Evolutionary conservation across 1,140 invertebrate genomes (phyloP).

Genomic region (Anastrepha obliqua): DNA sequence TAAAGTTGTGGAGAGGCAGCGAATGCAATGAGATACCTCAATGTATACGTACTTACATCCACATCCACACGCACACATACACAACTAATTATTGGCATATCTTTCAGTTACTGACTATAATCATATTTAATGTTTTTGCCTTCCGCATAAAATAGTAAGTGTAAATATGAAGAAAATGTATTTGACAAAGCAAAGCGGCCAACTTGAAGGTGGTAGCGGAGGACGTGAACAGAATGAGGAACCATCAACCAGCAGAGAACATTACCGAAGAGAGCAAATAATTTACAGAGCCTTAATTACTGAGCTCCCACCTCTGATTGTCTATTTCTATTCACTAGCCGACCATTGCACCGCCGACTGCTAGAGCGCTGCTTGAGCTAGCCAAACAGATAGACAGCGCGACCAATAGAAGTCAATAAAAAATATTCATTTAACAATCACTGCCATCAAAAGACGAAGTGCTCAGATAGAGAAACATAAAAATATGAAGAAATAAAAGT

Average conservation of each 20-base stretch:
- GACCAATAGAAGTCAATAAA: conserved; percentile 38
- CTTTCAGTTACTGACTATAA: conserved; percentile 30
- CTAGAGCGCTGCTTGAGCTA: neutral
- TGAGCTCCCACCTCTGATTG: neutral
- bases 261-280: neutral
- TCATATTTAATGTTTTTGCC: conserved; percentile 46
- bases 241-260: neutral
- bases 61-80: neutral
- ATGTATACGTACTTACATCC: neutral
- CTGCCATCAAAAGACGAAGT: conserved; percentile 15
- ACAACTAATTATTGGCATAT: conserved; percentile 4
- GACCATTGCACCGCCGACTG: neutral
- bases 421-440: conserved; percentile 21
- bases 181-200: neutral
- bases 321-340: neutral
- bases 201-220: conserved; percentile 18
- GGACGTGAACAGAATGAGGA: conserved; percentile 13
- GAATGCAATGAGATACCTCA: neutral
- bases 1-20: conserved; percentile 1
- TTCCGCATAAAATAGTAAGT: conserved; percentile 39
- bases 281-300: neutral
- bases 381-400: neutral
- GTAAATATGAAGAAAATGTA: neutral
- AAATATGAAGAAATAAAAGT: neutral
- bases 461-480: neutral